These are phyloP conservation scores for Myzus persicae DNA, from an alignment of 1,140 invertebrate genomes.

Conservation along the genomic window DNA sequence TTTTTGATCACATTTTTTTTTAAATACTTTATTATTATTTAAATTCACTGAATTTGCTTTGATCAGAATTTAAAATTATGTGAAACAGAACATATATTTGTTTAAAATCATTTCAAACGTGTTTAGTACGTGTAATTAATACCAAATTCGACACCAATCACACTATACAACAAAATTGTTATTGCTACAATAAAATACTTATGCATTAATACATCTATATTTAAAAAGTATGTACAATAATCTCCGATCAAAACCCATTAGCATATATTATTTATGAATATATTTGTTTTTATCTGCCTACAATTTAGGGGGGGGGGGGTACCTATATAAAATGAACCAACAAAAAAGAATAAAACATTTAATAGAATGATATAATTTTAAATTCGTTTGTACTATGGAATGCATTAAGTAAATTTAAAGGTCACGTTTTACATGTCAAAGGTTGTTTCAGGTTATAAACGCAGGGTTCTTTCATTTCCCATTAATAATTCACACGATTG, in stretches of 20 bases:
- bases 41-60: not conserved
- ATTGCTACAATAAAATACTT: not conserved
- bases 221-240: not conserved
- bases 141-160: not conserved
- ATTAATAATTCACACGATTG: conserved; percentile 40
- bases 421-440: conserved; percentile 36
- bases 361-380: conserved; percentile 19
- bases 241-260: not conserved
- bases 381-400: not conserved
- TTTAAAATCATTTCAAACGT: not conserved
- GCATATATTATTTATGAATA: not conserved
- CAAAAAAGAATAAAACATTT: not conserved
- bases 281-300: not conserved
- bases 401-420: not conserved
- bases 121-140: not conserved
- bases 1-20: not conserved
- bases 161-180: not conserved
- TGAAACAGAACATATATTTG: not conserved
- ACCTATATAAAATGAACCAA: not conserved
- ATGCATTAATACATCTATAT: not conserved
- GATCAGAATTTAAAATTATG: not conserved
- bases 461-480: not conserved
- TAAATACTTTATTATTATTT: not conserved
- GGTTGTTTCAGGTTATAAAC: not conserved
- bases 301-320: not conserved